Conservation (phyloP, 2,888 invertebrate species). For the Pandemis heparana region DNA sequence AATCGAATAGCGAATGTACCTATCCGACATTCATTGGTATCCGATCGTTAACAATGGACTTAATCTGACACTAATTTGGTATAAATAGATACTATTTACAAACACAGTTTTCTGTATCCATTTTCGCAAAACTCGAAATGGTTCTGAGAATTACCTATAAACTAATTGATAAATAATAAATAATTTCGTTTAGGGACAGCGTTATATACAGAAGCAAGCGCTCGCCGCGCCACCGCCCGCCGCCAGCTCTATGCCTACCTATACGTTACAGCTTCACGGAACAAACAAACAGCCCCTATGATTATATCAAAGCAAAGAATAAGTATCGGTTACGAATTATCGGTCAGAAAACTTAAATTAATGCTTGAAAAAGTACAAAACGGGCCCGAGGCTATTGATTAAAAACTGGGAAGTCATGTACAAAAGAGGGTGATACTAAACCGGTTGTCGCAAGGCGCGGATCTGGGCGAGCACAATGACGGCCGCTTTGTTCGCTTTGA, state of each 20-base stretch:
- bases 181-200: slow-evolving; percentile 77
- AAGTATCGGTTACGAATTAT: slow-evolving; percentile 55
- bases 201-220: slow-evolving; percentile 81
- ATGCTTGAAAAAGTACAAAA: slow-evolving; percentile 54
- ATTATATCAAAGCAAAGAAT: slow-evolving; percentile 46
- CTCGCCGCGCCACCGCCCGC: slow-evolving; percentile 69
- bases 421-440: slow-evolving; percentile 68
- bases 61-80: slow-evolving; percentile 14
- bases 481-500: slow-evolving; percentile 58
- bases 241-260: slow-evolving; percentile 56
- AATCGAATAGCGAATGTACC: neutral
- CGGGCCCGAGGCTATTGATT: slow-evolving; percentile 56
- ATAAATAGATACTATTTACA: slow-evolving; percentile 37
- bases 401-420: slow-evolving; percentile 60
- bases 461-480: slow-evolving; percentile 66
- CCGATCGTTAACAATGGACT: slow-evolving; percentile 24
- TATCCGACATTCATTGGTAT: too few species aligned
- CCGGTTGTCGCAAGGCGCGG: slow-evolving; percentile 65
- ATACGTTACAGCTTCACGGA: slow-evolving; percentile 60
- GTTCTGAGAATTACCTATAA: slow-evolving; percentile 54
- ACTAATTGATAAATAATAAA: slow-evolving; percentile 82
- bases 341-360: slow-evolving; percentile 51
- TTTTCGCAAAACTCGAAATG: slow-evolving; percentile 30
- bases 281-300: slow-evolving; percentile 69
- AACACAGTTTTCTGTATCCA: slow-evolving; percentile 23